phyloP scores from a whole-genome alignment of 2,113 vertebrate genomes.

The Emydocephalus ijimae region DNA sequence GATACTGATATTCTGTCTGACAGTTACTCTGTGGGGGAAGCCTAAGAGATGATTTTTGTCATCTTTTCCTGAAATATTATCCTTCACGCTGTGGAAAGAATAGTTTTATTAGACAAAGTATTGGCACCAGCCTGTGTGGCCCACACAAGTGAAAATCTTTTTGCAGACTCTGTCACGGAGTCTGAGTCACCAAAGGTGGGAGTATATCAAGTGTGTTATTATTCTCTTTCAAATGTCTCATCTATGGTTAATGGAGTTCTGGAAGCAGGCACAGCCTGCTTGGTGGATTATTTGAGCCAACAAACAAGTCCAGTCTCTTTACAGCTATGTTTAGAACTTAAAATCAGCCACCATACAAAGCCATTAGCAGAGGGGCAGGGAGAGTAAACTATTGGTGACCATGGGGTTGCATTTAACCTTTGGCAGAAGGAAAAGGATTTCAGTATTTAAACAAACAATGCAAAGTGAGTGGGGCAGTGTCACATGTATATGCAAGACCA shows the following conservation, averaged over 20 bases:
- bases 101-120: constrained; percentile 23
- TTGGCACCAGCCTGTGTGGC: constrained; percentile 26
- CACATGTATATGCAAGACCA: not conserved
- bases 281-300: not conserved
- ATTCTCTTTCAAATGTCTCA: constrained; percentile 21
- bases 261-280: not conserved
- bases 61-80: constrained; percentile 27
- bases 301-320: not conserved
- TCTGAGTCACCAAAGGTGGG: constrained; percentile 27
- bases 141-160: constrained; percentile 22
- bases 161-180: not conserved
- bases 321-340: not conserved
- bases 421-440: not conserved
- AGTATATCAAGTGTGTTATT: constrained; percentile 22
- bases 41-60: constrained; percentile 7
- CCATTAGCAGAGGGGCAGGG: no score
- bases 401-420: not conserved
- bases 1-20: not conserved
- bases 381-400: not conserved
- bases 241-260: not conserved
- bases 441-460: not conserved
- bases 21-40: constrained; percentile 17
- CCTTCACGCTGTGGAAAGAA: constrained; percentile 15
- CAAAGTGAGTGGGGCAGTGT: not conserved
- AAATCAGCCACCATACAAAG: not conserved